Evolutionary conservation across 1,140 invertebrate species (phyloP).

Genomic region (Eciton burchellii): DNA sequence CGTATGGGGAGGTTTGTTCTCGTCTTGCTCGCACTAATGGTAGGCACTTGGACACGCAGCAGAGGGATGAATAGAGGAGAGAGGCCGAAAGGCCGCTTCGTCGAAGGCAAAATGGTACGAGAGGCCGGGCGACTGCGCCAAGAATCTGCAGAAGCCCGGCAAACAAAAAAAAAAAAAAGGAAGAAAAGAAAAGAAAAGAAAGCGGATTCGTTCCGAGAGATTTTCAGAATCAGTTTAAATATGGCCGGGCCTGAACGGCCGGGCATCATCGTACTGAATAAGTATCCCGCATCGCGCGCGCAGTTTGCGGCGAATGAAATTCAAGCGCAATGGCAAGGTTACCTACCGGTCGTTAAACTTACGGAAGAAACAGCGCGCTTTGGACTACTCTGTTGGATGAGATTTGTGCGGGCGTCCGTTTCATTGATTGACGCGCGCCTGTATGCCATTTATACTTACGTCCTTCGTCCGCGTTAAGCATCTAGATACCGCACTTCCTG

Average conservation of each 20-base stretch:
- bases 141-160: constrained; percentile 43
- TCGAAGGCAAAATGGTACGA: constrained; percentile 10
- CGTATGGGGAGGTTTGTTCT: constrained; percentile 10
- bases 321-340: constrained; percentile 4
- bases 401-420: not conserved
- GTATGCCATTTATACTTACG: not conserved
- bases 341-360: constrained; percentile 12
- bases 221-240: constrained; percentile 46
- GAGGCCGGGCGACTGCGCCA: constrained; percentile 31
- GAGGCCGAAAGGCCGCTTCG: constrained; percentile 18
- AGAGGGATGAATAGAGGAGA: constrained; percentile 53
- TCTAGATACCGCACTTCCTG: not conserved
- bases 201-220: constrained; percentile 23
- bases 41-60: constrained; percentile 6
- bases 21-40: constrained; percentile 52
- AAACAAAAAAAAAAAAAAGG: constrained; percentile 38
- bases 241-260: not conserved
- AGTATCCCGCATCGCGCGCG: not conserved
- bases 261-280: not conserved
- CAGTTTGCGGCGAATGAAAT: constrained; percentile 11
- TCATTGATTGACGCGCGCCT: not conserved
- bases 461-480: not conserved
- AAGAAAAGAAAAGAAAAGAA: no score
- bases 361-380: not conserved
- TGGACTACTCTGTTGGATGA: not conserved